Evolutionary conservation across 1,140 invertebrate species (phyloP).

Genomic region (Apis cerana): DNA sequence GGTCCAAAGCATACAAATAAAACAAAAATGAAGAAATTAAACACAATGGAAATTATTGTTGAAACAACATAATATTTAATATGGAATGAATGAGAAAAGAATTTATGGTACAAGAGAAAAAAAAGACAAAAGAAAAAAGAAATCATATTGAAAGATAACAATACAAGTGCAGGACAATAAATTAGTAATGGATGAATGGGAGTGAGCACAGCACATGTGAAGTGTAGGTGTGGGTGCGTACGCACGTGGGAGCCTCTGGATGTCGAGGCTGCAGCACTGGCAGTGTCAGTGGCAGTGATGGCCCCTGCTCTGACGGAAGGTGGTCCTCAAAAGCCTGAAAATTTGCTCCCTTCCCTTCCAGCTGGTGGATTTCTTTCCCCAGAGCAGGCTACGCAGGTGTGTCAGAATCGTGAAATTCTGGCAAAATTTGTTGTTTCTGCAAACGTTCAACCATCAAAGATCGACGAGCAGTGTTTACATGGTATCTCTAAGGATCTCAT

Average conservation of each 20-base stretch:
- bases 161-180: slow-evolving; percentile 49
- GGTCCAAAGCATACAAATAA: background rate
- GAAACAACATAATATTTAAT: slow-evolving; percentile 21
- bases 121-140: slow-evolving; percentile 10
- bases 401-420: slow-evolving; percentile 77
- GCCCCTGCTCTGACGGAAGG: slow-evolving; percentile 88
- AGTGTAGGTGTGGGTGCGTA: slow-evolving; percentile 70
- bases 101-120: background rate
- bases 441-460: slow-evolving; percentile 78
- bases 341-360: slow-evolving; percentile 78
- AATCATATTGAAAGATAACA: background rate
- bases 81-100: background rate
- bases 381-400: slow-evolving; percentile 77
- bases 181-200: slow-evolving; percentile 83
- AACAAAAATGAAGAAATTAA: slow-evolving; percentile 1
- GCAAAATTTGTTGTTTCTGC: slow-evolving; percentile 79
- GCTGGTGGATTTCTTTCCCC: slow-evolving; percentile 77
- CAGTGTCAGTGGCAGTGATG: slow-evolving; percentile 86
- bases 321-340: slow-evolving; percentile 83
- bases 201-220: slow-evolving; percentile 82
- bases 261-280: slow-evolving; percentile 80
- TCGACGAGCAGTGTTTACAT: slow-evolving; percentile 78
- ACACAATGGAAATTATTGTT: background rate
- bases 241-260: slow-evolving; percentile 79
- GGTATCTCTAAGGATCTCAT: slow-evolving; percentile 79